Evolutionary conservation across 1,140 invertebrate genomes (phyloP).

Genomic region (Bombyx mori): ASM3026992v2 NC_085128.1:11915501-11916000

Average conservation of each 20-base stretch:
- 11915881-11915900: slow-evolving; percentile 64
- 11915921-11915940: slow-evolving; percentile 65
- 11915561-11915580: slow-evolving; percentile 19
- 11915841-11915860: neutral
- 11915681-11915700: slow-evolving; percentile 38
- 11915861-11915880: slow-evolving; percentile 13
- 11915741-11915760: slow-evolving; percentile 25
- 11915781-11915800: neutral
- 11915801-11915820: slow-evolving; percentile 24
- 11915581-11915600: slow-evolving; percentile 22
- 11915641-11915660: slow-evolving; percentile 35
- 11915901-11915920: slow-evolving; percentile 70
- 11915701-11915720: slow-evolving; percentile 45
- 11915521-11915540: slow-evolving; percentile 11
- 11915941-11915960: slow-evolving; percentile 62
- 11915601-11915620: slow-evolving; percentile 35
- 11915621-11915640: slow-evolving; percentile 58
- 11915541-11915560: neutral
- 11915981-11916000: slow-evolving; percentile 71
- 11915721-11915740: slow-evolving; percentile 49
- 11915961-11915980: slow-evolving; percentile 70
- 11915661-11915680: slow-evolving; percentile 38
- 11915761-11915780: no score
- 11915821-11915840: slow-evolving; percentile 5
- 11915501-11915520: slow-evolving; percentile 28